Percentiles rank a stretch among this genome's conserved stretches.
Conservation (phyloP, 2,797 vertebrate genomes). For the Poeciliopsis paucimaculata region DNA sequence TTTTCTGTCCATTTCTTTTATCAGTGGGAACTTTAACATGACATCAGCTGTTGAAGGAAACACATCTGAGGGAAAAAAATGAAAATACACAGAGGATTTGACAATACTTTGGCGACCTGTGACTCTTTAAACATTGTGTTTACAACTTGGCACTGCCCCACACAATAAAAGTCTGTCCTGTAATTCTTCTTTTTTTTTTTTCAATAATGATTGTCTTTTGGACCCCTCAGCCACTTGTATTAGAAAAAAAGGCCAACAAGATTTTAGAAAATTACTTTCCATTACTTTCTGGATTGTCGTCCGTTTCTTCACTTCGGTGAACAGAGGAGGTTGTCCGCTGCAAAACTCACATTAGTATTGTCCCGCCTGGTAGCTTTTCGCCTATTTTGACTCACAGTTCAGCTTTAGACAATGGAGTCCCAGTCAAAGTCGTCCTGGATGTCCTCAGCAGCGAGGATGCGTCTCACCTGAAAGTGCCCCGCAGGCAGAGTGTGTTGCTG, state of each 20-base stretch:
- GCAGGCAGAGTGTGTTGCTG: constrained; percentile 84
- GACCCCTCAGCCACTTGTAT: constrained; percentile 49
- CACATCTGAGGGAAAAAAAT: constrained; percentile 50
- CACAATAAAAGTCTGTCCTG: constrained; percentile 41
- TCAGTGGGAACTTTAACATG: constrained; percentile 12
- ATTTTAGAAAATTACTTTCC: constrained; percentile 51
- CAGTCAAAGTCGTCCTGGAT: constrained; percentile 92
- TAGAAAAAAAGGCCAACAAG: constrained; percentile 40
- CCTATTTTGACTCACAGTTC: constrained; percentile 14
- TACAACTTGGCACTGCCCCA: constrained; percentile 63
- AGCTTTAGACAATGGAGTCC: constrained; percentile 88
- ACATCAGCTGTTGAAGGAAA: constrained; percentile 30
- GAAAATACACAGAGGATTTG: constrained; percentile 72
- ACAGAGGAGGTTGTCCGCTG: constrained; percentile 42
- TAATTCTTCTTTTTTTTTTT: constrained; percentile 27
- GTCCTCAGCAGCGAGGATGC: constrained; percentile 86
- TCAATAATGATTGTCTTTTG: constrained; percentile 84
- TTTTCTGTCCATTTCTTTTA: constrained; percentile 23
- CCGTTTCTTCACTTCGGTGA: constrained; percentile 57
- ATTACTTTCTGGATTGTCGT: constrained; percentile 76
- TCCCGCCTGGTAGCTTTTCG: constrained; percentile 18
- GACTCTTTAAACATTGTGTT: constrained; percentile 71
- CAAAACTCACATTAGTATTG: constrained; percentile 27
- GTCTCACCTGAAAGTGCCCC: constrained; percentile 87
- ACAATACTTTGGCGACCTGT: constrained; percentile 68